phyloP scores from a whole-genome alignment of 2,888 invertebrate genomes.

The Agrilus biguttatus region DNA sequence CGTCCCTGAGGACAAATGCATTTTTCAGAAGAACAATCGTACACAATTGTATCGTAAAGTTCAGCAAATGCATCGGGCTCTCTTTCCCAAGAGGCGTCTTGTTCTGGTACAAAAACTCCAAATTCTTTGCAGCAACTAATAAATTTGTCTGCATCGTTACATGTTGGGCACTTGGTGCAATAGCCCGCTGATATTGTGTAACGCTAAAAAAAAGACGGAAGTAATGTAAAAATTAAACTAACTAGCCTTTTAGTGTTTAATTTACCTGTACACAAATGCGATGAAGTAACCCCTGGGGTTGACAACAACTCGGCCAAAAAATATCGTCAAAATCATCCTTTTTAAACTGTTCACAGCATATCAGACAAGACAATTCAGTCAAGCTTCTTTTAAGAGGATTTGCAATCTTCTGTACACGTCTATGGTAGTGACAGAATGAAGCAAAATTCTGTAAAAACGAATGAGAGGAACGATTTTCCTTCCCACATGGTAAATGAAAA shows the following conservation, averaged over 20 bases:
- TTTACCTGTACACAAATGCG: constrained; percentile 5
- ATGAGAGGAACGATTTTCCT: constrained; percentile 25
- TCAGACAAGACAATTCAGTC: constrained; percentile 3
- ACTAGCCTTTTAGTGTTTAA: neutral
- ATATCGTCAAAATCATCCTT: neutral
- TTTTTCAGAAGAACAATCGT: constrained; percentile 2
- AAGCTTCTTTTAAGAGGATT: constrained; percentile 1
- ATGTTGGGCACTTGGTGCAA: constrained; percentile 8
- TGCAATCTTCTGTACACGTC: neutral
- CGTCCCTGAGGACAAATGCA: constrained; percentile 7
- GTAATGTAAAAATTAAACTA: neutral
- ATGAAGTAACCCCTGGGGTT: constrained; percentile 5
- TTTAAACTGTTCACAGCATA: constrained; percentile 6
- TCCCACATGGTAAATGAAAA: constrained; percentile 67
- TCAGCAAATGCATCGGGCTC: constrained; percentile 5
- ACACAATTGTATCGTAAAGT: constrained; percentile 2
- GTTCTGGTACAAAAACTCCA: constrained; percentile 8
- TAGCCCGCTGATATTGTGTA: constrained; percentile 7
- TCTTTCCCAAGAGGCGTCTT: constrained; percentile 8
- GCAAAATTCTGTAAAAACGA: constrained; percentile 2
- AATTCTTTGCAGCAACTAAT: constrained; percentile 1
- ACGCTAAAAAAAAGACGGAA: neutral
- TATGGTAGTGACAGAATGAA: constrained; percentile 3
- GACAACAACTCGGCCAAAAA: constrained; percentile 6
- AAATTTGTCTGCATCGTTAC: constrained; percentile 5